These are phyloP conservation scores for Lepidostoma basale DNA, from an alignment of 1,140 invertebrate genomes.

Conservation along the genomic window DNA sequence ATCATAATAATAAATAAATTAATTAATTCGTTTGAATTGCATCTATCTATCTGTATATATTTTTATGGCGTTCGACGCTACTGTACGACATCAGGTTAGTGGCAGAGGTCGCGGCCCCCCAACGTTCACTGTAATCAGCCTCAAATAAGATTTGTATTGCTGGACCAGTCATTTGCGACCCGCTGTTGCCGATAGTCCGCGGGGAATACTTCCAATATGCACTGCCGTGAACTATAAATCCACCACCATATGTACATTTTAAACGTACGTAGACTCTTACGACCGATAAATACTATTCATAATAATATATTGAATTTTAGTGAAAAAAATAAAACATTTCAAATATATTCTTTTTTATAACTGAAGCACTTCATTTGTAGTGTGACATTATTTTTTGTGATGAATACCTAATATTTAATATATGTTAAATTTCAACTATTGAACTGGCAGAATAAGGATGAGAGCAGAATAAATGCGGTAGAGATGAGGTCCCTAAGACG, in stretches of 20 bases:
- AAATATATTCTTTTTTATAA: too few species aligned
- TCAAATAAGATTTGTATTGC: constrained; percentile 45
- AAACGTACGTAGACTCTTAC: not conserved
- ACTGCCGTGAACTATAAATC: constrained; percentile 2
- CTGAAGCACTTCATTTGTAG: too few species aligned
- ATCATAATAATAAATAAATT: too few species aligned
- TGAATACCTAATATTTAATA: too few species aligned
- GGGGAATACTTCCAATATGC: constrained; percentile 20
- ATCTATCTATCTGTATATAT: too few species aligned
- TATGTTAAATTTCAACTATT: too few species aligned
- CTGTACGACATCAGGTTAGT: not conserved
- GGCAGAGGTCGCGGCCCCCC: constrained; percentile 10
- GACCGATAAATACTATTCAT: not conserved
- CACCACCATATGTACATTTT: not conserved
- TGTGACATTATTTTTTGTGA: too few species aligned
- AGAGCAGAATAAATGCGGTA: too few species aligned
- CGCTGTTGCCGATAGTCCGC: not conserved
- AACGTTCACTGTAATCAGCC: constrained; percentile 41
- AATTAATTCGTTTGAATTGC: too few species aligned
- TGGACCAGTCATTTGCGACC: constrained; percentile 20
- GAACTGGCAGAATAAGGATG: too few species aligned
- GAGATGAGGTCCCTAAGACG: too few species aligned
- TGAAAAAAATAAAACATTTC: too few species aligned
- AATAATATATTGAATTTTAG: not conserved
- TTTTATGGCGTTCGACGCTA: not conserved